Evolutionary conservation across 2,113 vertebrate genomes (phyloP), one percentile per base, ranked within the genome.

Genomic region (Mungos mungo): DNA sequence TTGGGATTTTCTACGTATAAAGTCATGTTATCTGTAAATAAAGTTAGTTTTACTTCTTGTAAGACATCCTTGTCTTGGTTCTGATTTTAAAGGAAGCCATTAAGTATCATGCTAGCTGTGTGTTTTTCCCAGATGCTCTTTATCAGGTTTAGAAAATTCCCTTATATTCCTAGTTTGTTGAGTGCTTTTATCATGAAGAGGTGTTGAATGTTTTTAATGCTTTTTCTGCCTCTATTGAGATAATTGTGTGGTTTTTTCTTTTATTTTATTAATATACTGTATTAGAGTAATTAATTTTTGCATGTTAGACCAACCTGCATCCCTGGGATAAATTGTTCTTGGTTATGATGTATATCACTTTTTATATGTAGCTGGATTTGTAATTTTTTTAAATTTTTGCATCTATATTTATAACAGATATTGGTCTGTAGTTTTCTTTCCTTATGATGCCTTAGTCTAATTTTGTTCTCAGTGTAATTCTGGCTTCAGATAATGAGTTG

Each of bases 201-300:
- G 25, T 76, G 8, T 19, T 77, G 23, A 89, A 38, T 57, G n/a
- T 84, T 72, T 88, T 65, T 82, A 50, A 60, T 69, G 25, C 31
- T 71, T 80, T 96, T 84, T 35, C 41, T 76, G 69, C 7, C 35
- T 69, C 52, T 95, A 25, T 66, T 74, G 33, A 92, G 41, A 87
- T 87, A 21, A 45, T 68, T 35, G 57, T 54, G 60, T 87, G 9
- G n/a, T 60, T 68, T 79, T 54, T 45, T 27, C n/a, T 29, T 83
- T 85, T 88, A 60, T 66, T 84, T 84, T 95, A 82, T 92, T 77
- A 83, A 66, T 65, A 38, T 21, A 87, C 27, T 71, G 13, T 79
- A 45, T 92, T 68, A 82, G 5, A 57, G 38, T 76, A 68, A 93
- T 88, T 68, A 65, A 88, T 57, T 84, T 93, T 89, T 93, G 57